These are phyloP conservation scores for Euzophera pinguis DNA, from an alignment of 2,888 invertebrate species.

Conservation along the genomic window DNA sequence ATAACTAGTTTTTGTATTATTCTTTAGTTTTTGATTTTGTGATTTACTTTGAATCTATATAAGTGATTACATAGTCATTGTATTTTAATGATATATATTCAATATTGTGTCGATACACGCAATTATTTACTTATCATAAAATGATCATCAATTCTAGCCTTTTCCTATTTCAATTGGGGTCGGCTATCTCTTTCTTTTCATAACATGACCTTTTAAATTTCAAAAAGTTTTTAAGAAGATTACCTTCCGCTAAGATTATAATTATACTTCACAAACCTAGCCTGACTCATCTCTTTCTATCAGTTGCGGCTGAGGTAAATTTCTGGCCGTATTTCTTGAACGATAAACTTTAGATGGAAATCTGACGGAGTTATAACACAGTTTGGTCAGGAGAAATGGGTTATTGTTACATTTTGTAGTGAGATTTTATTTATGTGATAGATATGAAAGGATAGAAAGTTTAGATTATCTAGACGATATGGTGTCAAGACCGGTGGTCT, in stretches of 20 bases:
- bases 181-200: too few species aligned
- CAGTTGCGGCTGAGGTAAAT: not conserved
- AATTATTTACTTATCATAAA: too few species aligned
- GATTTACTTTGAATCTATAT: too few species aligned
- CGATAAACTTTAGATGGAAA: not conserved
- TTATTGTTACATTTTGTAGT: not conserved
- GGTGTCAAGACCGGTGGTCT: not conserved
- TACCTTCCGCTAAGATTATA: not conserved
- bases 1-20: too few species aligned
- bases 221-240: not conserved
- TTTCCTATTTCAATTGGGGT: too few species aligned
- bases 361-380: not conserved
- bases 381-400: not conserved
- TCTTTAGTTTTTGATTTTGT: too few species aligned
- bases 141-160: too few species aligned
- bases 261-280: not conserved
- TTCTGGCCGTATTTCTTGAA: not conserved
- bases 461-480: not conserved
- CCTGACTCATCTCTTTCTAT: constrained; percentile 1
- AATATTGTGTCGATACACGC: too few species aligned
- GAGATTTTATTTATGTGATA: constrained; percentile 3
- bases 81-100: too few species aligned
- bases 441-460: not conserved
- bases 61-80: too few species aligned
- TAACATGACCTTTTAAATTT: too few species aligned